Percentiles rank a stretch among this genome's conserved stretches.
phyloP scores from a whole-genome alignment of 2,888 invertebrate genomes.

The Muschampia plurimacula region DNA sequence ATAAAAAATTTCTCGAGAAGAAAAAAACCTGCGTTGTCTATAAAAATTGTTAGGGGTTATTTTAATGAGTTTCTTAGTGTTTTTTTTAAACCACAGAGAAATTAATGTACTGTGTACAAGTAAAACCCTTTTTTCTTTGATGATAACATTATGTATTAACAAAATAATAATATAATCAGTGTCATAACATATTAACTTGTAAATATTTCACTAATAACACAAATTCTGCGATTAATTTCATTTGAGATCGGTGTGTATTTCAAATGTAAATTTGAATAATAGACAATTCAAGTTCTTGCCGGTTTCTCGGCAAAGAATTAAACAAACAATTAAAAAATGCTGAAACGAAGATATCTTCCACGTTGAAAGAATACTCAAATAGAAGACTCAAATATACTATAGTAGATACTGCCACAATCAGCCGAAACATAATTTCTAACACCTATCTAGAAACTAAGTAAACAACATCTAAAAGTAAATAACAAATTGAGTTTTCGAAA shows the following conservation, averaged over 20 bases:
- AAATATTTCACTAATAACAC: no score
- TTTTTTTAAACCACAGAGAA: background rate
- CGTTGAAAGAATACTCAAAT: background rate
- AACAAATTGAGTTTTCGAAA: background rate
- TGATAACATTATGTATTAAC: no score
- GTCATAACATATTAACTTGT: no score
- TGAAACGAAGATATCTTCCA: background rate
- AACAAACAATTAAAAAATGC: slow-evolving; percentile 1
- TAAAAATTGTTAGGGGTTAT: background rate
- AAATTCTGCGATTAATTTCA: background rate
- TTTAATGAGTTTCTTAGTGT: background rate
- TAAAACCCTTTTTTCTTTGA: no score
- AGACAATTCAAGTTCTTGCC: background rate
- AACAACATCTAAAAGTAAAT: background rate
- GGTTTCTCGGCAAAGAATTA: background rate
- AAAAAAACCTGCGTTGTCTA: background rate
- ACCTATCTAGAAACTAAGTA: background rate
- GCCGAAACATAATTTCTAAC: no score
- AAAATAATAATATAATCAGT: no score
- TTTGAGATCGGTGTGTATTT: background rate
- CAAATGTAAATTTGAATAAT: slow-evolving; percentile 8
- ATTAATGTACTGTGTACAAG: no score
- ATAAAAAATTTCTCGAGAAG: background rate
- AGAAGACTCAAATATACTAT: no score
- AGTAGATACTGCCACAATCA: no score